Percentiles rank a stretch among this genome's conserved stretches.
These are phyloP conservation scores for Drosophila parthenogenetica DNA, from an alignment of 2,888 invertebrate species.

Conservation along the genomic window DNA sequence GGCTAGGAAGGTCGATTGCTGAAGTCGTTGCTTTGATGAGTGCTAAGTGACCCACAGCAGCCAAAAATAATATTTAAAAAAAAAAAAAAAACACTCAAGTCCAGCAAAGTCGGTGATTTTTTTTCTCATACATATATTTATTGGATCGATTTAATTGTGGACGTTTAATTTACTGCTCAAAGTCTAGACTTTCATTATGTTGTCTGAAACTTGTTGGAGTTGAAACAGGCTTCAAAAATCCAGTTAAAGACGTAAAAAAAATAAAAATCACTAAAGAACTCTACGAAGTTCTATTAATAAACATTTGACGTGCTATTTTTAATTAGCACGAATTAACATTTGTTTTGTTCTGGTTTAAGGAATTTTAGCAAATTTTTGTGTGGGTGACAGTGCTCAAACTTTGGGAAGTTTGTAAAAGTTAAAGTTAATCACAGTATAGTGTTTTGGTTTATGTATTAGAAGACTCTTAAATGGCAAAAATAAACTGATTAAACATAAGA, in stretches of 20 bases:
- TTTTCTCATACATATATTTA: background rate
- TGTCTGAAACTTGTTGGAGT: constrained; percentile 31
- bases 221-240: constrained; percentile 19
- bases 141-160: background rate
- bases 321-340: constrained; percentile 37
- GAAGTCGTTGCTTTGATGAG: constrained; percentile 69
- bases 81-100: constrained; percentile 30
- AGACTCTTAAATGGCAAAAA: too few relatives aligned
- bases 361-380: constrained; percentile 20
- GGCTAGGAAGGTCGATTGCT: constrained; percentile 62
- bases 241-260: constrained; percentile 29
- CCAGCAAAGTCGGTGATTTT: constrained; percentile 3
- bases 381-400: constrained; percentile 25
- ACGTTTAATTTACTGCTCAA: background rate
- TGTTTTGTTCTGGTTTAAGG: constrained; percentile 16
- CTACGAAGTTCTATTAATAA: constrained; percentile 13
- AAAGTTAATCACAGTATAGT: too few relatives aligned
- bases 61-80: constrained; percentile 29
- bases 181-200: constrained; percentile 12
- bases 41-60: constrained; percentile 63
- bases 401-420: too few relatives aligned
- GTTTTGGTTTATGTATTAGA: too few relatives aligned
- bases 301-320: background rate
- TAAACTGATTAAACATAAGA: too few relatives aligned
- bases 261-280: constrained; percentile 5